These are phyloP conservation scores for Phyllotreta cruciferae DNA, from an alignment of 2,888 invertebrate species.

Conservation along the genomic window DNA sequence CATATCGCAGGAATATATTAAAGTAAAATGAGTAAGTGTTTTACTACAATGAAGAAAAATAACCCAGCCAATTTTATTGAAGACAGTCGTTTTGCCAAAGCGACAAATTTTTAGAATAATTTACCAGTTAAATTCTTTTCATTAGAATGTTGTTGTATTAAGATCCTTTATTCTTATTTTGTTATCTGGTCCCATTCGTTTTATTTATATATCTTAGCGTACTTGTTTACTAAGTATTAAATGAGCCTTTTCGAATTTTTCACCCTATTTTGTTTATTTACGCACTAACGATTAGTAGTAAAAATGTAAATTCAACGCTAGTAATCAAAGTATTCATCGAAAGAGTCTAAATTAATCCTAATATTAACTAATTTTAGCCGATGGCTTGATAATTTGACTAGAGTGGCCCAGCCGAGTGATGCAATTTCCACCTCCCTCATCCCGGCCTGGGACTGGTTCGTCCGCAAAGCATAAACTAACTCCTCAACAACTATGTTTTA, in stretches of 20 bases:
- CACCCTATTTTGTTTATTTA: background rate
- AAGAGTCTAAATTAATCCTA: slow-evolving; percentile 55
- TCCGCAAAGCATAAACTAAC: slow-evolving; percentile 59
- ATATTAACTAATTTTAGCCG: slow-evolving; percentile 59
- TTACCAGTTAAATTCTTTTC: too few species aligned
- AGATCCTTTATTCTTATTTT: too few species aligned
- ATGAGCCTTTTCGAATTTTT: background rate
- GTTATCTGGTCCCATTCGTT: too few species aligned
- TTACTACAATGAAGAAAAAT: too few species aligned
- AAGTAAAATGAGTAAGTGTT: background rate
- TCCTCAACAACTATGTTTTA: slow-evolving; percentile 58
- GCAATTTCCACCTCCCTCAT: slow-evolving; percentile 41
- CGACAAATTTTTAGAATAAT: too few species aligned
- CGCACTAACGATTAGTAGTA: too few species aligned
- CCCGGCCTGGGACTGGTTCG: slow-evolving; percentile 51
- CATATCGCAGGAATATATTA: background rate
- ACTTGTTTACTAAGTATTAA: background rate
- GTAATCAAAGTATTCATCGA: slow-evolving; percentile 24
- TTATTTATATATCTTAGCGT: too few species aligned
- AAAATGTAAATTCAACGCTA: slow-evolving; percentile 14
- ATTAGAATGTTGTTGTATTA: too few species aligned
- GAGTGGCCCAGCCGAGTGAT: slow-evolving; percentile 57
- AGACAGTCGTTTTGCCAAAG: too few species aligned
- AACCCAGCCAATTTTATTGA: too few species aligned
- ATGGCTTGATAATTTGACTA: slow-evolving; percentile 62